Percentiles rank a stretch among this genome's conserved stretches.
Conservation (phyloP, 2,113 vertebrate genomes). For the Carettochelys insculpta region DNA sequence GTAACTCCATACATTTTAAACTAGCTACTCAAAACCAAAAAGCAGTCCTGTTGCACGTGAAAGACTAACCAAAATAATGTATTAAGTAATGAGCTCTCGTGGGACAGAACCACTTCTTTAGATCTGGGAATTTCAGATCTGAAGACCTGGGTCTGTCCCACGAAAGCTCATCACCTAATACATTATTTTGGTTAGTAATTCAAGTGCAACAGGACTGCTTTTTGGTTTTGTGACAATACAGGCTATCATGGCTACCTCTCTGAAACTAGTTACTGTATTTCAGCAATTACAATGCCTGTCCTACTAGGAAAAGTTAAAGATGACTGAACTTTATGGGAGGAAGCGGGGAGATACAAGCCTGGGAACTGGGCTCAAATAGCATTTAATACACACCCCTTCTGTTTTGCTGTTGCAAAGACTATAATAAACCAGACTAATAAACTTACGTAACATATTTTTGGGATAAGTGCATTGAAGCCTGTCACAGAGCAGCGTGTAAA, state of each 20-base stretch:
- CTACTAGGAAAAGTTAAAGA: neutral
- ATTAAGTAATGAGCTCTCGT: too few species aligned
- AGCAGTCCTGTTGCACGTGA: too few species aligned
- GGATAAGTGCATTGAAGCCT: neutral
- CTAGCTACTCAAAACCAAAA: too few species aligned
- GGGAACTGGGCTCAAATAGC: neutral
- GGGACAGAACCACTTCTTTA: too few species aligned
- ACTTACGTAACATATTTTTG: constrained; percentile 30
- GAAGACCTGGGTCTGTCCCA: too few species aligned
- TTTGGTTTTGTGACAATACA: too few species aligned
- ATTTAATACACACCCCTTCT: neutral
- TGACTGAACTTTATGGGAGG: neutral
- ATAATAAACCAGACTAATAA: constrained; percentile 13
- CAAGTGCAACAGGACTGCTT: too few species aligned
- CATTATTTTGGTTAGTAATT: too few species aligned
- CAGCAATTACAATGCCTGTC: neutral
- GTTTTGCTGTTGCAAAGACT: neutral
- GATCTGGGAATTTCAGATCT: too few species aligned
- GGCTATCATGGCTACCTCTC: too few species aligned
- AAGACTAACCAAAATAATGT: too few species aligned
- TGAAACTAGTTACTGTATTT: neutral
- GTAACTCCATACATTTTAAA: neutral
- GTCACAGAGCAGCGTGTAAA: constrained; percentile 18
- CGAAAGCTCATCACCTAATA: too few species aligned
- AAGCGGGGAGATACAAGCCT: accelerated